Evolutionary conservation across 2,113 vertebrate genomes (phyloP), one percentile per base, ranked within the genome.

Genomic region (Pithys albifrons): DNA sequence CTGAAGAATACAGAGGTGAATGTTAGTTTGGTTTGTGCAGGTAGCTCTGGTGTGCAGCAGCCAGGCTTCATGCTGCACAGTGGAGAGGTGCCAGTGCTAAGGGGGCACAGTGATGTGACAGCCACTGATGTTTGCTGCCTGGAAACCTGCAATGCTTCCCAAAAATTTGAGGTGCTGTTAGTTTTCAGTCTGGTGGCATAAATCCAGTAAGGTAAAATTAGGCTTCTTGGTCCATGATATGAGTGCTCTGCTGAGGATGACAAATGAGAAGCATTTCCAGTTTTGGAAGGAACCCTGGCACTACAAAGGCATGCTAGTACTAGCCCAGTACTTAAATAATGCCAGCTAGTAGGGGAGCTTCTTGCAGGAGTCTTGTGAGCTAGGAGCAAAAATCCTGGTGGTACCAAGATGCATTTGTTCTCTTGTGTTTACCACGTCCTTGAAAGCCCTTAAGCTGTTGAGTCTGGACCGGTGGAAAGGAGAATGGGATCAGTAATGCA

Each of bases 1-100:
- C 24, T 52, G 4, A 39, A n/a, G 52, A 69, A 4, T 0, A 1
- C 19, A 20, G 27, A 52, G 61, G 16, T 4, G 1, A 2, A 0
- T 45, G 8, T 35, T 54, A n/a, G 22, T 74, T 59, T 72, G 64
- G 15, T 12, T 59, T 51, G 57, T 66, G 43, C 29, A 43, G 35
- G 24, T 79, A 45, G 18, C 57, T 89, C 27, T 69, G 61, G 62
- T 0, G 0, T 2, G 1, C 45, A 57, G 85, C 45, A 39, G 62
- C 37, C 2, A 0, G 23, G 17, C 17, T 19, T 49, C 1, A 1
- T 61, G 43, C 39, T 82, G 45, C 5, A 0, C 3, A 2, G 14
- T 74, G 37, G 29, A 71, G 57, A 52, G 16, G 27, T 71, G 23
- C 19, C 43, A 29, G 41, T 18, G 28, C 54, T 79, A 43, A 12